Evolutionary conservation across 2,888 invertebrate species (phyloP), one percentile per base, ranked within the genome.

Genomic region (Drosophila rubida): DNA sequence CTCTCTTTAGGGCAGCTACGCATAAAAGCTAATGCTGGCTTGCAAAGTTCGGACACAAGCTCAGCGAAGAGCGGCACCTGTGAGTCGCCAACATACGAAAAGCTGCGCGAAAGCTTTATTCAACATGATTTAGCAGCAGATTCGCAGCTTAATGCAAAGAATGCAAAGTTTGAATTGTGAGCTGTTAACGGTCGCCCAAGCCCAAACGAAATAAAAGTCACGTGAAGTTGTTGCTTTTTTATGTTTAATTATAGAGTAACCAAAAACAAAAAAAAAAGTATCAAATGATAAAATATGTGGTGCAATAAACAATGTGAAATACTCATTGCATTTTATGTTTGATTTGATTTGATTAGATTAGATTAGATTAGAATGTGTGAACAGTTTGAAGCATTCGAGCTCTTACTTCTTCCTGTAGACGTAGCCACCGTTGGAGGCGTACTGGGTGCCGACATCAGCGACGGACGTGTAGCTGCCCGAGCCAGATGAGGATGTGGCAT

Each of bases 391-490:
- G 68, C 67, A 48, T 13, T 37, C 35, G 6, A 37, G 35, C 35
- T 41, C 82, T 86, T 87, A 88, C 75, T 89, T 90, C 75, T 89
- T 91, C 73, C 78, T 88, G 89, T 91, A 91, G 75, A 90, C 85
- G 53, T 91, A 91, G 67, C 91, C 91, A 32, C 91, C 91, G 54
- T 91, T 91, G 80, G 90, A 78, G 50, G 88, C 91, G 53, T 91
- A 91, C 75, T 90, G 89, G 63, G 91, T 91, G 37, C 86, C 91
- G 22, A 68, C 75, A 80, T 87, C 87, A 30, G 35, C 69, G 30
- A 39, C 69, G 13, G 49, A 51, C 3, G 85, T 71, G 64, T 85
- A 85, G 70, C 75, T 74, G 22, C 72, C 69, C 27, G 53, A 53
- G 4, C 69, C 45, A 2, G 80, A 75, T n/a, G 79, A 77, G 3